Evolutionary conservation across 2,888 invertebrate genomes (phyloP).

Genomic region (Toxonevra muliebris): DNA sequence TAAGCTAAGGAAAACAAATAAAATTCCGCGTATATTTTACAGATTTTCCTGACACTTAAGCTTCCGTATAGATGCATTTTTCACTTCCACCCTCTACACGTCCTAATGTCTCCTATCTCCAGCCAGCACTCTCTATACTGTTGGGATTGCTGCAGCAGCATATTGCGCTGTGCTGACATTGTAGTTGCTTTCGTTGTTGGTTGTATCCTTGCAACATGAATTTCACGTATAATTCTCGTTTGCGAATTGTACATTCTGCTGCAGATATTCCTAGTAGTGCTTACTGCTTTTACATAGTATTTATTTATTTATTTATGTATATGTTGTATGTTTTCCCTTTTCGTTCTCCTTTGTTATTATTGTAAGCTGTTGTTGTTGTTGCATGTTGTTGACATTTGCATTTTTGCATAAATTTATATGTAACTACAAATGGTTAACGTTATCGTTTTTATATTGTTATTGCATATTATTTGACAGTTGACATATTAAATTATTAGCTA

Average conservation of each 20-base stretch:
- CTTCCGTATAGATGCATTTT: background rate
- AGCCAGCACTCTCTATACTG: background rate
- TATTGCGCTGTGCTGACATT: background rate
- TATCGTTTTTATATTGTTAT: background rate
- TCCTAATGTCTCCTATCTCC: background rate
- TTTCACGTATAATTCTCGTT: too few species aligned
- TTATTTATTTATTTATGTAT: too few species aligned
- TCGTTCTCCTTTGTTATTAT: too few species aligned
- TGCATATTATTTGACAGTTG: background rate
- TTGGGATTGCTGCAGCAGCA: background rate
- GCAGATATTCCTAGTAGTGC: too few species aligned
- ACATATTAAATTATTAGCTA: conserved; percentile 2
- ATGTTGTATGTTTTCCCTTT: too few species aligned
- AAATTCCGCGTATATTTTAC: background rate
- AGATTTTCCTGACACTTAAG: conserved; percentile 1
- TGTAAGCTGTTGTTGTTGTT: background rate
- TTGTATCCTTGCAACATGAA: background rate
- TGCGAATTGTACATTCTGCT: too few species aligned
- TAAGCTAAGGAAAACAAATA: background rate
- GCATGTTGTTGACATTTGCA: conserved; percentile 11
- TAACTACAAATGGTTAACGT: background rate
- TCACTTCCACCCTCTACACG: background rate
- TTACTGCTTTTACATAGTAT: too few species aligned
- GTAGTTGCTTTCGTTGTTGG: background rate
- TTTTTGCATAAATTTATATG: background rate